Evolutionary conservation across 2,888 invertebrate genomes (phyloP), one percentile per base, ranked within the genome.

Genomic region (Diarsia dahlii): DNA sequence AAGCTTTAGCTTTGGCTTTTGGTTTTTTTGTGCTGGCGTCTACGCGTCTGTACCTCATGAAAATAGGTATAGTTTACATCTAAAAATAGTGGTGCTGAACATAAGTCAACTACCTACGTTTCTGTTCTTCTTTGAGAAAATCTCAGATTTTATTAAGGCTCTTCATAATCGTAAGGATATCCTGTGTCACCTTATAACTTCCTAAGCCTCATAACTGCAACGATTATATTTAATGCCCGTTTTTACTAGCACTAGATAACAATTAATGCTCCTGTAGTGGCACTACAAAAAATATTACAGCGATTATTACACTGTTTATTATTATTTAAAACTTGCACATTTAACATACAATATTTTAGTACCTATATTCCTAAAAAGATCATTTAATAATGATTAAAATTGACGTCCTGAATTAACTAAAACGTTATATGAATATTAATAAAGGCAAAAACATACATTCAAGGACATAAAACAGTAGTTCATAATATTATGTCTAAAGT

Each of bases 391-490:
- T 70, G 66, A 84, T 84, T 80, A 20, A 62, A 72, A 18, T 72
- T 65, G 84, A 76, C 81, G 34, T 84, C 28, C 69, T 64, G 76
- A 80, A 80, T 81, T 39, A 75, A 77, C 58, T 77, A 83, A 54
- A 80, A 62, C 50, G 54, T 62, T 28, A 13, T 23, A 56, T 70
- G 66, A 83, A 78, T 78, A 75, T 63, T 70, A 74, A 84, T 73
- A 62, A 64, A 67, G 20, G 9, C 72, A 77, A 46, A 65, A 84
- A 67, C 64, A 54, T 58, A 63, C n/a, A 39, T 48, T n/a, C 66
- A 85, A 82, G 85, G 78, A 50, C 52, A 60, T 45, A 60, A 45
- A 9, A 62, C 71, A 60, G 84, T 80, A 84, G 84, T 69, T 56
- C 28, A 60, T 20, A 48, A 39, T 28, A 78, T 60, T n/a, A 67